Evolutionary conservation across 2,113 vertebrate genomes (phyloP), one percentile per base, ranked within the genome.

Genomic region (Chrysemys picta): DNA sequence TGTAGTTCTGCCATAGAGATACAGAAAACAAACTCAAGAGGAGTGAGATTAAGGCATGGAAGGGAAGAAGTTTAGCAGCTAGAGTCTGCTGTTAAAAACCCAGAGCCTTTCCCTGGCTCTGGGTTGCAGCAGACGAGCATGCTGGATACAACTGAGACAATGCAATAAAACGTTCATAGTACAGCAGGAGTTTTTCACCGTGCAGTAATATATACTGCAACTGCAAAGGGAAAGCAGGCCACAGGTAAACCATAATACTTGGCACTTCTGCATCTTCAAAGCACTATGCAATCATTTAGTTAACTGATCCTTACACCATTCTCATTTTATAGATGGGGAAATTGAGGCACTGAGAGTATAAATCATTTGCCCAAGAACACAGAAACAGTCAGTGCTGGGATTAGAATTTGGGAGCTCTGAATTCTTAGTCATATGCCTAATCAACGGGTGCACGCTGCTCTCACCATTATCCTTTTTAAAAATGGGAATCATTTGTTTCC

Each of bases 311-410:
- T 25, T 45, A 42, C 38, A 76, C 24, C 21, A 14, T 25, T 22
- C 10, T 45, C 0, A 0, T 50, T 87, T 80, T 6, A 45, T 31
- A 79, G 59, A 80, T 27, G 24, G 35, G 82, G n/a, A 78, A 86
- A 85, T 35, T 4, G 6, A 38, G 14, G 29, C 45, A 49, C 1
- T 17, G 1, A 42, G 17, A 83, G 1, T 29, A 12, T 11, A 89
- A 84, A 82, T 8, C 29, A 72, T 38, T 80, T 90, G 8, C 59
- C 2, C 27, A 82, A 59, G 3, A 2, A 81, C 3, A 49, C 4
- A 83, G 75, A 90, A 65, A 1, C 8, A 80, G 11, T 59, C 22
- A 29, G 17, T 62, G 75, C 82, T 19, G 11, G 35, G 1, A 29
- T 76, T 10, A 79, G 3, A 29, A 22, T 83, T 80, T 54, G 31